These are phyloP conservation scores for Carassius carassius DNA, from an alignment of 2,113 vertebrate species.

Conservation along the genomic window DNA sequence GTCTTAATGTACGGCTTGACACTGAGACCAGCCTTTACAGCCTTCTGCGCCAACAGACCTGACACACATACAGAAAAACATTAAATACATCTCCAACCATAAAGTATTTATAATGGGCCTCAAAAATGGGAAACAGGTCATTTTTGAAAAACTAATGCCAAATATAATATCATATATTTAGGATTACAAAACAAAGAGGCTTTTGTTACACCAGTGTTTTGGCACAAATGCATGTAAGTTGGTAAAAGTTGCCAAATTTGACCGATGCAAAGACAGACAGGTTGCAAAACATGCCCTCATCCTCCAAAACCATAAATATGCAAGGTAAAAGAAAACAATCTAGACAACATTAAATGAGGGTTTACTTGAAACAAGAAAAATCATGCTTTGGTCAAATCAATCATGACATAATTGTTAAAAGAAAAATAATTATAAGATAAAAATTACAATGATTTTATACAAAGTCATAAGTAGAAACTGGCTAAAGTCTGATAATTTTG, in stretches of 20 bases:
- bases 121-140: not conserved
- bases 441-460: too few relatives aligned
- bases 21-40: constrained; percentile 83
- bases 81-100: not conserved
- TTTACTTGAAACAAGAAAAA: too few relatives aligned
- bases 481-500: too few relatives aligned
- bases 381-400: too few relatives aligned
- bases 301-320: too few relatives aligned
- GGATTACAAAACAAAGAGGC: not conserved
- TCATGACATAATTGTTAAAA: too few relatives aligned
- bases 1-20: constrained; percentile 95
- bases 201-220: not conserved
- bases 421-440: too few relatives aligned
- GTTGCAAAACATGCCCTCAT: too few relatives aligned
- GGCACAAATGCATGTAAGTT: not conserved
- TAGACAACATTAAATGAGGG: too few relatives aligned
- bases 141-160: not conserved
- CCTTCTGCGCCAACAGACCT: constrained; percentile 95
- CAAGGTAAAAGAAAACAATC: too few relatives aligned
- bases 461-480: too few relatives aligned
- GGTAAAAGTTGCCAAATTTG: not conserved
- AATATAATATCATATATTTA: not conserved
- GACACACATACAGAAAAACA: constrained; percentile 43
- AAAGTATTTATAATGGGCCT: not conserved
- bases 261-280: too few relatives aligned